phyloP scores from a whole-genome alignment of 2,888 invertebrate genomes.

The Apoda limacodes region DNA sequence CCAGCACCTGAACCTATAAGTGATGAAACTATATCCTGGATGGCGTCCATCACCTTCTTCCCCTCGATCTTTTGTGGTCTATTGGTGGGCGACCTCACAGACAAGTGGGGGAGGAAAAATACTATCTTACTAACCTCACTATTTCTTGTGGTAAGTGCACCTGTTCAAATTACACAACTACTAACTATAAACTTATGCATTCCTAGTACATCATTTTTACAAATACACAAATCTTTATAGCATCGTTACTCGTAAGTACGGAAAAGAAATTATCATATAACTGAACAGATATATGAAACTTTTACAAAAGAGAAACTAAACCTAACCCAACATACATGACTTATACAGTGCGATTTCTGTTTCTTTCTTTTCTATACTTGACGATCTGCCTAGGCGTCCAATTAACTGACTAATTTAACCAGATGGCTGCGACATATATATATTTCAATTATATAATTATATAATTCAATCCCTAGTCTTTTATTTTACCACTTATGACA shows the following conservation, averaged over 20 bases:
- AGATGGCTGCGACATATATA: no score
- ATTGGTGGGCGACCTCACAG: constrained; percentile 63
- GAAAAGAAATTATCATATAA: no score
- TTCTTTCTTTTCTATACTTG: no score
- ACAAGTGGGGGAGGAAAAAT: constrained; percentile 63
- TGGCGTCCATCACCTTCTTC: constrained; percentile 67
- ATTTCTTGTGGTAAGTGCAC: constrained; percentile 60
- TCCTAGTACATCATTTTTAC: no score
- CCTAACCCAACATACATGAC: no score
- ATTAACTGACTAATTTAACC: no score
- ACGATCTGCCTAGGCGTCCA: no score
- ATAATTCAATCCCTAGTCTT: no score
- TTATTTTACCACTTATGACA: no score
- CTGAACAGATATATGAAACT: background rate
- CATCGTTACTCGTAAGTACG: background rate
- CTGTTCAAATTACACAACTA: constrained; percentile 2
- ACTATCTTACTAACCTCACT: constrained; percentile 63
- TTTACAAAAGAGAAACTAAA: background rate
- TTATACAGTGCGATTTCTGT: no score
- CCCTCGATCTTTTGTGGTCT: constrained; percentile 67
- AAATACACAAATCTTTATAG: background rate
- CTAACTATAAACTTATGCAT: background rate
- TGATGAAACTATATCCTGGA: constrained; percentile 64
- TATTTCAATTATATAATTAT: no score
- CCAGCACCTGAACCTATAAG: constrained; percentile 59